Evolutionary conservation across 1,140 invertebrate species (phyloP).

Genomic region (Lasaia peninsularis): DNA sequence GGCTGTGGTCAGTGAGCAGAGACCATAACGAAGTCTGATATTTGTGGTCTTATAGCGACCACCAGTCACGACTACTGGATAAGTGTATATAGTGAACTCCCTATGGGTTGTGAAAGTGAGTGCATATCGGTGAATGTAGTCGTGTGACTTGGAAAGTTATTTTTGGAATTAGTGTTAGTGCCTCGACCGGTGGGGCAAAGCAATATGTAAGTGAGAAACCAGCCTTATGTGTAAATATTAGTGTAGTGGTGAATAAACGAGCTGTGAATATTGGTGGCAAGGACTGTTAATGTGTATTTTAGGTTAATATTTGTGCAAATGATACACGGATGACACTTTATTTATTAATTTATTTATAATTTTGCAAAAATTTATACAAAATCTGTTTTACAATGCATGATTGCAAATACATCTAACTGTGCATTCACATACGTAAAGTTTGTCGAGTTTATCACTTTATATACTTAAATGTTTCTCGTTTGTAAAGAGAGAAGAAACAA

Average conservation of each 20-base stretch:
- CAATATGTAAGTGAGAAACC: slow-evolving; percentile 59
- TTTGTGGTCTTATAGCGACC: slow-evolving; percentile 51
- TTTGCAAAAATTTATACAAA: slow-evolving; percentile 5
- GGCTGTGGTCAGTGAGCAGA: slow-evolving; percentile 24
- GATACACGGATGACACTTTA: slow-evolving; percentile 39
- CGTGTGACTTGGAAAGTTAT: slow-evolving; percentile 30
- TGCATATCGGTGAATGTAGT: slow-evolving; percentile 20
- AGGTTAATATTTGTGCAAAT: slow-evolving; percentile 58
- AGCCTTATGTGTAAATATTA: slow-evolving; percentile 75
- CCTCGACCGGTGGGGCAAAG: slow-evolving; percentile 27
- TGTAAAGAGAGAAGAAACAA: too few relatives aligned
- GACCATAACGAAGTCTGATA: slow-evolving; percentile 60
- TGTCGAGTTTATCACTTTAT: too few relatives aligned
- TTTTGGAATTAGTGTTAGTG: slow-evolving; percentile 42
- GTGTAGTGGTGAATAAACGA: slow-evolving; percentile 41
- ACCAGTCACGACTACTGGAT: slow-evolving; percentile 18
- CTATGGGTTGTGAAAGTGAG: slow-evolving; percentile 10
- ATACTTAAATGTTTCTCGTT: too few relatives aligned
- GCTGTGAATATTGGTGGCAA: slow-evolving; percentile 53
- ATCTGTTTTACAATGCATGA: neutral
- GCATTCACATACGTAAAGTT: too few relatives aligned
- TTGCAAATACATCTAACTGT: neutral
- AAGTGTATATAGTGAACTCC: slow-evolving; percentile 13
- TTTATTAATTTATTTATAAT: slow-evolving; percentile 15
- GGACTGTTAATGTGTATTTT: slow-evolving; percentile 45